phyloP scores from a whole-genome alignment of 2,888 invertebrate species.

The Limenitis camilla region DNA sequence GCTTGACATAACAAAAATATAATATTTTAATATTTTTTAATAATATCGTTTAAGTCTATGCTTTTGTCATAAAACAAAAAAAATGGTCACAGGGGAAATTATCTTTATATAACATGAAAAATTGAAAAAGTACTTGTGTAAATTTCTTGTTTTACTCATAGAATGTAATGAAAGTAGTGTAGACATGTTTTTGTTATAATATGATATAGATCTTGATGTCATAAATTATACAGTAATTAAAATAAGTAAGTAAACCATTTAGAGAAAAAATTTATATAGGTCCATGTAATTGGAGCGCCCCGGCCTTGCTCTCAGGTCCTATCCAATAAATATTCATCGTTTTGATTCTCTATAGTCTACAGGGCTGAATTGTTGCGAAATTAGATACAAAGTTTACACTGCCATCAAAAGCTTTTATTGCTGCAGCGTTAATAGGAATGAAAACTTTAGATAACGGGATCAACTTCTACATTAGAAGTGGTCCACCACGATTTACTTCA shows the following conservation, averaged over 20 bases:
- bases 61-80: too few species aligned
- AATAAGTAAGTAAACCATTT: background rate
- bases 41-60: too few species aligned
- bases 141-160: too few species aligned
- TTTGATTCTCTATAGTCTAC: constrained; percentile 43
- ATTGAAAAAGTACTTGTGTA: too few species aligned
- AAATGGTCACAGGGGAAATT: too few species aligned
- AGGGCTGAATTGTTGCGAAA: constrained; percentile 36
- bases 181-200: too few species aligned
- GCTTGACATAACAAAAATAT: too few species aligned
- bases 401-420: constrained; percentile 28
- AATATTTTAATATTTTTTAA: too few species aligned
- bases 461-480: constrained; percentile 3
- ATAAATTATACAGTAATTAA: background rate
- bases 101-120: too few species aligned
- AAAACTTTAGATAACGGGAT: constrained; percentile 15
- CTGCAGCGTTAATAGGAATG: constrained; percentile 14
- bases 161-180: too few species aligned
- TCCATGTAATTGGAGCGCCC: constrained; percentile 37
- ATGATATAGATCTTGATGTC: too few species aligned
- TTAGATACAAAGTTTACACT: constrained; percentile 34
- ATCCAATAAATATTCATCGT: constrained; percentile 51
- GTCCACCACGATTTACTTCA: constrained; percentile 3
- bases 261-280: constrained; percentile 32
- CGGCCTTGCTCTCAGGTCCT: constrained; percentile 25